phyloP scores from a whole-genome alignment of 2,113 vertebrate genomes.

The Anthoscopus minutus region DNA sequence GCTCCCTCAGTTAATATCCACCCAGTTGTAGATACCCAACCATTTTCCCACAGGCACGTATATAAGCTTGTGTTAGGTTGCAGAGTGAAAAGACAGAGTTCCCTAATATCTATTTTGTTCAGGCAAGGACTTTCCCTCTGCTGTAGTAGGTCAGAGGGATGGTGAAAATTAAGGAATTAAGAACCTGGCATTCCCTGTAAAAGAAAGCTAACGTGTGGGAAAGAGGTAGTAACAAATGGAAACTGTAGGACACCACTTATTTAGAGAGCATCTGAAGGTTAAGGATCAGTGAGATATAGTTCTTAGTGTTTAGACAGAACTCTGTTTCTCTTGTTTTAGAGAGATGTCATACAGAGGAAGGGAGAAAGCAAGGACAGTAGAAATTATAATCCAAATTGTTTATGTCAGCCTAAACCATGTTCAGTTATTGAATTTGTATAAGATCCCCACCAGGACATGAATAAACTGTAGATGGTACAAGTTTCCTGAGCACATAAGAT shows the following conservation, averaged over 20 bases:
- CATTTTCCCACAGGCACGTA: fast-evolving
- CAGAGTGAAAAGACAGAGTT: background rate
- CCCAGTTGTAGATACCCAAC: background rate
- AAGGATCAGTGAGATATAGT: background rate
- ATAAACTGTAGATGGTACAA: background rate
- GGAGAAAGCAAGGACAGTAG: background rate
- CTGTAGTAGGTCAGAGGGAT: background rate
- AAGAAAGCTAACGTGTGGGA: background rate
- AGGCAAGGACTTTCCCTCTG: background rate
- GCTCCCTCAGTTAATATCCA: background rate
- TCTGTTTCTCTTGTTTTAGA: background rate
- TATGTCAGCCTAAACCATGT: background rate
- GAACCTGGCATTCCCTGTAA: background rate
- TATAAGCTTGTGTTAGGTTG: background rate
- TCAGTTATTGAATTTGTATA: background rate
- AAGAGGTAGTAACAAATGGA: background rate
- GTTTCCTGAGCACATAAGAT: background rate
- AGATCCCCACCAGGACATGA: background rate
- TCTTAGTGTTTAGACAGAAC: background rate
- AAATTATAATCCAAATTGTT: background rate
- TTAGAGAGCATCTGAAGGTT: background rate
- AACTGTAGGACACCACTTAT: background rate
- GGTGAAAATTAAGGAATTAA: background rate
- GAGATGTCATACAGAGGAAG: background rate
- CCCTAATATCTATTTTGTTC: background rate